phyloP scores from a whole-genome alignment of 2,888 invertebrate genomes.

The Melolontha melolontha region DNA sequence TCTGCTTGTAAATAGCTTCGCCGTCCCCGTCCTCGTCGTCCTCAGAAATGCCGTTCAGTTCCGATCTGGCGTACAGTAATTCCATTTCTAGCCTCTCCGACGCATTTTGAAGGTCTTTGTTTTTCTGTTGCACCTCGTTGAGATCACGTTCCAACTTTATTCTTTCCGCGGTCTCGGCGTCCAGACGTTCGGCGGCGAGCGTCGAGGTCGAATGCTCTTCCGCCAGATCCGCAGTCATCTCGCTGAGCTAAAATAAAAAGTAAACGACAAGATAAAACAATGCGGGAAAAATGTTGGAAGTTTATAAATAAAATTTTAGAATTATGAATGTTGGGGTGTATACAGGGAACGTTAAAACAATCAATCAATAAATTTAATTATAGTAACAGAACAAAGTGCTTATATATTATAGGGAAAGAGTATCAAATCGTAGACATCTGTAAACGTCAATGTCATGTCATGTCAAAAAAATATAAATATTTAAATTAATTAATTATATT shows the following conservation, averaged over 20 bases:
- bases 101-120: slow-evolving; percentile 79
- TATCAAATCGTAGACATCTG: too few species aligned
- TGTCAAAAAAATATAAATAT: too few species aligned
- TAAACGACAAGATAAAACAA: background rate
- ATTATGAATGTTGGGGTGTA: too few species aligned
- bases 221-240: slow-evolving; percentile 90
- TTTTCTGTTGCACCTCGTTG: slow-evolving; percentile 81
- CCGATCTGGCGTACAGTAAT: slow-evolving; percentile 80
- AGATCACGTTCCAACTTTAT: slow-evolving; percentile 89
- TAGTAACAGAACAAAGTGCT: too few species aligned
- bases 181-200: slow-evolving; percentile 88
- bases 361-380: too few species aligned
- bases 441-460: too few species aligned
- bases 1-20: slow-evolving; percentile 77
- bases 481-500: too few species aligned
- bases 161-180: slow-evolving; percentile 90
- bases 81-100: slow-evolving; percentile 90
- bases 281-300: too few species aligned
- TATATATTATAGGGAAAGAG: too few species aligned
- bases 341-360: too few species aligned
- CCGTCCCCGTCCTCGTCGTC: slow-evolving; percentile 73
- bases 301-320: too few species aligned
- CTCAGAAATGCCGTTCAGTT: slow-evolving; percentile 75
- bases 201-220: slow-evolving; percentile 94
- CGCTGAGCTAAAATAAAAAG: slow-evolving; percentile 77